These are phyloP conservation scores for Iselma pallidipennis DNA, from an alignment of 2,888 invertebrate species.

Conservation along the genomic window DNA sequence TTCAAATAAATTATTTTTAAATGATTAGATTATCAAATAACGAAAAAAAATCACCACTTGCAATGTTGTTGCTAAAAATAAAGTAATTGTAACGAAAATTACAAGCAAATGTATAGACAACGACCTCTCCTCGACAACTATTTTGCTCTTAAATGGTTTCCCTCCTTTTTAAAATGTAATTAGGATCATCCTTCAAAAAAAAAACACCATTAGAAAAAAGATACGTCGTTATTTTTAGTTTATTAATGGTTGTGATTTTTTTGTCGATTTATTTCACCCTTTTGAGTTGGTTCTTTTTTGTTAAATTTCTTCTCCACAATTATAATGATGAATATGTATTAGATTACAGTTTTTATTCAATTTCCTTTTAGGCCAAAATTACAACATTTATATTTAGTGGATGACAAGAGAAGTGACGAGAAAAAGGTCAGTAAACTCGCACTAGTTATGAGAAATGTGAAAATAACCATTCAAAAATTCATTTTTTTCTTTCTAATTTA, in stretches of 20 bases:
- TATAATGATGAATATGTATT: not conserved
- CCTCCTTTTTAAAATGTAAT: not conserved
- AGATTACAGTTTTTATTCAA: not conserved
- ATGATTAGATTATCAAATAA: not conserved
- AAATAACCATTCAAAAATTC: not conserved
- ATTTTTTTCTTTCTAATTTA: too few species aligned
- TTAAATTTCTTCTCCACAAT: too few species aligned
- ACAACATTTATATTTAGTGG: not conserved
- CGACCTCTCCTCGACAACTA: not conserved
- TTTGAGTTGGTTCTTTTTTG: not conserved
- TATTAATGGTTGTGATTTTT: not conserved
- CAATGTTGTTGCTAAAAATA: not conserved
- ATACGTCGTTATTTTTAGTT: not conserved
- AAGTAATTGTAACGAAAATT: not conserved
- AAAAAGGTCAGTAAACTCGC: not conserved
- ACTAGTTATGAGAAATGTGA: not conserved
- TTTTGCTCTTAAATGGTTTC: not conserved
- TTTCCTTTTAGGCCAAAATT: not conserved
- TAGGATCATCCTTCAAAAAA: not conserved
- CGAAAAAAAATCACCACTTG: not conserved
- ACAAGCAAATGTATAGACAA: not conserved
- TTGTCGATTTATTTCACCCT: not conserved
- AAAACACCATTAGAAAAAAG: not conserved
- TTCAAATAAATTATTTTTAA: not conserved
- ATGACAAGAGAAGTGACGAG: not conserved